Base-by-base conservation (phyloP, 2,888 invertebrate species). In the Laspeyria flexula region DNA sequence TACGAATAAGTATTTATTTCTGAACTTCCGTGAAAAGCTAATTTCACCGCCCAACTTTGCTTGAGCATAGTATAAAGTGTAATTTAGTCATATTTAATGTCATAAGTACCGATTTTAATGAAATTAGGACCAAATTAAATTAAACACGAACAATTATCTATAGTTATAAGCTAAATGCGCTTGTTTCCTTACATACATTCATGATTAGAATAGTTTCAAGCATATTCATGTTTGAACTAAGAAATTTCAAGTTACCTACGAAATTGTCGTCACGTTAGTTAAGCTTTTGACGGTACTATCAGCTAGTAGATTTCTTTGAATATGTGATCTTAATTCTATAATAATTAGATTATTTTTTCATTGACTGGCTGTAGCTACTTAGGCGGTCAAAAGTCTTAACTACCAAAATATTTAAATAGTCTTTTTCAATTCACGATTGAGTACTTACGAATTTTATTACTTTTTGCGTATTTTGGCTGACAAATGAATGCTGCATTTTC, bases 221-320 rank as follows among this genome's bases (percentile, higher is more conserved):
- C 12, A n/a, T 43, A 42, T 13, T 27, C 49, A 15, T 12, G 9
- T 43, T 9, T 38, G 38, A 41, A 41, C 12, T 51, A 52, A 50
- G n/a, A 54, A 60, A 33, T 43, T 42, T 44, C 43, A 45, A 60
- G 63, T 70, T 67, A 70, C 71, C 67, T 60, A 60, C 54, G 63
- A 67, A 67, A 60, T 71, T 63, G 51, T 66, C 31, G 9, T 25
- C 25, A 25, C 2, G 25, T 25, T 7, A 25, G 5, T 25, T 25
- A 25, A 25, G 7, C 25, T 25, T 18, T 18, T 18, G n/a, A n/a
- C n/a, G n/a, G 5, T 21, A 21, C 21, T 21, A 21, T n/a, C n/a
- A n/a, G n/a, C n/a, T n/a, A n/a, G n/a, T n/a, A n/a, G n/a, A n/a
- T n/a, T n/a, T n/a, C n/a, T n/a, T n/a, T n/a, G n/a, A n/a, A n/a